Evolutionary conservation across 2,888 invertebrate genomes (phyloP).

Genomic region (Operophtera brumata): DNA sequence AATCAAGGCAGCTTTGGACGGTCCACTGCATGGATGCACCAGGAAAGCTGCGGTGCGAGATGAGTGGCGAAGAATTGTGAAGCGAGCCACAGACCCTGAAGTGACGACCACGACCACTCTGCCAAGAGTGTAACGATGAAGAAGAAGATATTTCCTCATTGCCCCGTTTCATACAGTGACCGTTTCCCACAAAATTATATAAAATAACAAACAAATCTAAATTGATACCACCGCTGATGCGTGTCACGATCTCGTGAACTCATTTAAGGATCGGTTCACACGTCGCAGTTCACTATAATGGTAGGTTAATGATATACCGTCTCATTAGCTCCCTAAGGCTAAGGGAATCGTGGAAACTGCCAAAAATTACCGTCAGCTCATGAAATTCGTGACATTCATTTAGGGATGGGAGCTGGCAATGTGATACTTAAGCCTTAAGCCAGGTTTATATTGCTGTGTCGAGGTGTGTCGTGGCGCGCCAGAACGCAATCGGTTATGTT

Average conservation of each 20-base stretch:
- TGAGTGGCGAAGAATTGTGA: too few species aligned
- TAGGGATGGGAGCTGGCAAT: background rate
- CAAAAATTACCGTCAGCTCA: constrained; percentile 3
- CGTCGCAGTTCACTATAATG: constrained; percentile 11
- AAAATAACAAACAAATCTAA: constrained; percentile 7
- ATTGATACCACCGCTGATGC: constrained; percentile 8
- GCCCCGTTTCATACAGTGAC: too few species aligned
- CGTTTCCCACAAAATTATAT: constrained; percentile 13
- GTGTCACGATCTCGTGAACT: constrained; percentile 19
- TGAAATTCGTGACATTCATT: constrained; percentile 6
- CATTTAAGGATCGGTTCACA: constrained; percentile 17
- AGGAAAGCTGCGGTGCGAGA: too few species aligned
- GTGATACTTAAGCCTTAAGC: background rate
- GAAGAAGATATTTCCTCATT: too few species aligned
- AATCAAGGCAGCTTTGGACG: too few species aligned
- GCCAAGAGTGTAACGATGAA: too few species aligned
- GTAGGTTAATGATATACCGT: background rate
- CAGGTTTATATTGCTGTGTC: too few species aligned
- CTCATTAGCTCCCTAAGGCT: constrained; percentile 20
- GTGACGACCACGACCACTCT: too few species aligned
- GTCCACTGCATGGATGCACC: too few species aligned
- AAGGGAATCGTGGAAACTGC: constrained; percentile 5
- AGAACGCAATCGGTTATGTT: too few species aligned
- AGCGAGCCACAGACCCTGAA: too few species aligned
- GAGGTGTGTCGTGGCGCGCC: too few species aligned